Evolutionary conservation across 1,140 invertebrate species (phyloP).

Genomic region (Rhagoletis zephyria): DNA sequence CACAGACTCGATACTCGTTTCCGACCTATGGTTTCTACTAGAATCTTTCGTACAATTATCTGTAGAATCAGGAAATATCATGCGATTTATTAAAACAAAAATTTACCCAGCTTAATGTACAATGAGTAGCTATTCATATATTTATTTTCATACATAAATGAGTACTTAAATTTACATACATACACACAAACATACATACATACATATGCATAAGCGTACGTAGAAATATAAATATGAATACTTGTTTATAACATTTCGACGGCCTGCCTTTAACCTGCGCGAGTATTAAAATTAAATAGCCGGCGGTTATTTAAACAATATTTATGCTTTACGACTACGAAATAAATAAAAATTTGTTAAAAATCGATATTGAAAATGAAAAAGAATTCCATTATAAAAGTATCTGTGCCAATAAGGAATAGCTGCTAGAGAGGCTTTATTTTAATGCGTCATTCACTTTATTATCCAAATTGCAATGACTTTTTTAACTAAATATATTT

Average conservation of each 20-base stretch:
- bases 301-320: neutral
- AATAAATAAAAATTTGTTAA: neutral
- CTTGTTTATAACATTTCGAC: neutral
- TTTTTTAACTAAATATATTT: too few species aligned
- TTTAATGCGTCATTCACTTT: too few species aligned
- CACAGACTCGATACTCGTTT: too few species aligned
- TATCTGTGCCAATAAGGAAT: too few species aligned
- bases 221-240: neutral
- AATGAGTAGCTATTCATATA: neutral
- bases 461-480: too few species aligned
- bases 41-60: too few species aligned
- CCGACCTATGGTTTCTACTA: too few species aligned
- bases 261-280: neutral
- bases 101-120: too few species aligned
- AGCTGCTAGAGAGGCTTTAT: too few species aligned
- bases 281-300: slow-evolving; percentile 27
- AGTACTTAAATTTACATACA: neutral
- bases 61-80: too few species aligned
- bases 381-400: too few species aligned
- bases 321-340: neutral
- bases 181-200: neutral
- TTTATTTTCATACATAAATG: neutral
- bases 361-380: slow-evolving; percentile 14
- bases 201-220: neutral
- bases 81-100: too few species aligned